Base-by-base conservation (phyloP, 2,797 vertebrate species). In the Chelidonichthys spinosus region DNA sequence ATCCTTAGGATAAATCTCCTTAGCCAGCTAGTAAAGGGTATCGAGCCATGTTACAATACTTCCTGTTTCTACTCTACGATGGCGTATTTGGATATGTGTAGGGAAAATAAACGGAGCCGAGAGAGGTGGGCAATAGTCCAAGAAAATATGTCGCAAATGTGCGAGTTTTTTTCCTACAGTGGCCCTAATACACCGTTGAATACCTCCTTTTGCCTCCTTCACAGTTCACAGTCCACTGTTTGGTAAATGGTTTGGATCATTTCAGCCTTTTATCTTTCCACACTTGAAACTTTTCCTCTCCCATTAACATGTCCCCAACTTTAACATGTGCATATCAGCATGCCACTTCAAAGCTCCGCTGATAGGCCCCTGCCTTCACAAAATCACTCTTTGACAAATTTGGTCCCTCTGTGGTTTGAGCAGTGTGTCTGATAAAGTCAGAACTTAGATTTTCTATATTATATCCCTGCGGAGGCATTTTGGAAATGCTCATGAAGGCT, bases 181-280 rank as follows among this genome's bases (percentile, higher is more conserved):
- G n/a, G n/a, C n/a, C n/a, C n/a, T n/a, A n/a, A n/a, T 25, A 25
- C 25, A 25, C 25, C 25, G 2, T 25, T 25, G 25, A 1, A 25
- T 25, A 25, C 25, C 25, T 25, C 25, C 25, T 25, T 25, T 25
- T 25, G 25, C 25, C 25, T 25, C 25, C 25, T 25, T 25, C 25
- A 25, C 25, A 25, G 25, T 72, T 80, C 59, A 37, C 39, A 46
- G 47, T 68, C 44, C 76, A 46, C 39, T 70, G 54, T 85, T 77
- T 75, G 76, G 66, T 32, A 68, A 78, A 78, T 46, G 75, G 37
- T 54, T 81, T 43, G 64, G 70, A 83, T 77, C 56, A 79, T 53
- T 78, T 86, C 80, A 78, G 72, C 71, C 76, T 88, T 89, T 87
- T 83, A 90, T 89, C 72, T 89, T 73, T 69, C 66, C 55, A 58